phyloP scores from a whole-genome alignment of 2,113 vertebrate genomes.

The Sterna hirundo region DNA sequence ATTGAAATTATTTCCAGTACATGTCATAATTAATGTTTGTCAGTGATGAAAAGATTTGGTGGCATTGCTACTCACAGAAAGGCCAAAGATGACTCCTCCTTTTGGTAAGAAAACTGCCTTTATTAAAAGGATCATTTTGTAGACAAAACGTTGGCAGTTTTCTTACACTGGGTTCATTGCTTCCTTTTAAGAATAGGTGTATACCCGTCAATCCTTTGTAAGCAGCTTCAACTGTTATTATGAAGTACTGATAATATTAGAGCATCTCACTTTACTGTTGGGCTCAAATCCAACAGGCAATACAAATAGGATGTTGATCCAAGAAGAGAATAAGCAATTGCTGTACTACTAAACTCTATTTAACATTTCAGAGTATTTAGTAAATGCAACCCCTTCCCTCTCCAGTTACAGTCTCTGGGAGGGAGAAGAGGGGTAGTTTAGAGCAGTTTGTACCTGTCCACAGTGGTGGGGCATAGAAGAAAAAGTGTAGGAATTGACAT shows the following conservation, averaged over 20 bases:
- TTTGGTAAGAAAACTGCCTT: not conserved
- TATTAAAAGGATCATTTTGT: not conserved
- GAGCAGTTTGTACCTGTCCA: not conserved
- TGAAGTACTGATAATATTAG: not conserved
- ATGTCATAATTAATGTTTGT: not conserved
- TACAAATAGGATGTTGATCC: not conserved
- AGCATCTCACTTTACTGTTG: not conserved
- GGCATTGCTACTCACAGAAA: not conserved
- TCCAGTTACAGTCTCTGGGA: not conserved
- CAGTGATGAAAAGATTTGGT: not conserved
- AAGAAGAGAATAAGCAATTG: not conserved
- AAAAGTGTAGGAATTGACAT: not conserved
- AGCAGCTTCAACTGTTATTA: not conserved
- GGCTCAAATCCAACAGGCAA: not conserved
- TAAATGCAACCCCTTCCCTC: not conserved
- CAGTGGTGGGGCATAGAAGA: not conserved
- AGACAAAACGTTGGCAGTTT: not conserved
- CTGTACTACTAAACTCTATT: not conserved
- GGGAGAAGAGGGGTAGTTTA: not conserved
- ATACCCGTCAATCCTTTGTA: not conserved
- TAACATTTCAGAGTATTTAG: not conserved
- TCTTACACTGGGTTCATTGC: not conserved
- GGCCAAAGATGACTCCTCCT: not conserved
- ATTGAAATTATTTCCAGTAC: not conserved
- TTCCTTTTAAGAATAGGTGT: not conserved